phyloP scores from a whole-genome alignment of 2,888 invertebrate genomes.

The Morpho achilles region DNA sequence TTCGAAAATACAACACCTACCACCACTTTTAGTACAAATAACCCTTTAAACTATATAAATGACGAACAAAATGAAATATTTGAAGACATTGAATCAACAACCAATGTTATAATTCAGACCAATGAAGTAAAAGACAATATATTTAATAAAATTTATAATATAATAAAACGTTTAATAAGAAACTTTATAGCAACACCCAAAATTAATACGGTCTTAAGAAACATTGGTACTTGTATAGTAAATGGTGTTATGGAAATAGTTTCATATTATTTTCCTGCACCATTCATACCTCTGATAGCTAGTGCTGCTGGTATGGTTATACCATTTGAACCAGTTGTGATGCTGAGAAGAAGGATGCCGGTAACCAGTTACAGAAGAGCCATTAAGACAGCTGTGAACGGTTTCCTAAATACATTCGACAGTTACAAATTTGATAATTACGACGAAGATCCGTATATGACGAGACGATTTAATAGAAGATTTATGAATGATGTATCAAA shows the following conservation, averaged over 20 bases:
- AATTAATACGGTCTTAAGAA: conserved; percentile 50
- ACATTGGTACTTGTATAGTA: conserved; percentile 61
- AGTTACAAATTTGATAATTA: conserved; percentile 49
- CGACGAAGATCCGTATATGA: conserved; percentile 64
- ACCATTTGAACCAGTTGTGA: conserved; percentile 66
- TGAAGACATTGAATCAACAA: conserved; percentile 6
- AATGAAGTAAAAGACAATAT: conserved; percentile 7
- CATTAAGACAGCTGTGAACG: conserved; percentile 52
- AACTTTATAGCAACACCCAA: conserved; percentile 45
- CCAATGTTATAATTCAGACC: conserved; percentile 4
- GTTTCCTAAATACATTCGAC: conserved; percentile 60
- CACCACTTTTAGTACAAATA: conserved; percentile 1
- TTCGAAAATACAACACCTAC: conserved; percentile 29
- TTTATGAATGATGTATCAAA: conserved; percentile 40
- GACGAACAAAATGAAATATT: conserved; percentile 19
- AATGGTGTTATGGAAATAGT: conserved; percentile 66
- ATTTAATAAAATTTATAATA: conserved; percentile 32
- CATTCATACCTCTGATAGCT: conserved; percentile 62
- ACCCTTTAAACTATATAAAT: conserved; percentile 5
- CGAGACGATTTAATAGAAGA: conserved; percentile 57
- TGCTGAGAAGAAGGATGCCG: conserved; percentile 58
- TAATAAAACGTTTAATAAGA: conserved; percentile 39
- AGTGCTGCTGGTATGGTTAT: conserved; percentile 62
- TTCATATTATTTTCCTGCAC: conserved; percentile 58
- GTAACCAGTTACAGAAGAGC: conserved; percentile 65